Base-by-base conservation (phyloP, 2,113 vertebrate species). In the Anhinga rufa region DNA sequence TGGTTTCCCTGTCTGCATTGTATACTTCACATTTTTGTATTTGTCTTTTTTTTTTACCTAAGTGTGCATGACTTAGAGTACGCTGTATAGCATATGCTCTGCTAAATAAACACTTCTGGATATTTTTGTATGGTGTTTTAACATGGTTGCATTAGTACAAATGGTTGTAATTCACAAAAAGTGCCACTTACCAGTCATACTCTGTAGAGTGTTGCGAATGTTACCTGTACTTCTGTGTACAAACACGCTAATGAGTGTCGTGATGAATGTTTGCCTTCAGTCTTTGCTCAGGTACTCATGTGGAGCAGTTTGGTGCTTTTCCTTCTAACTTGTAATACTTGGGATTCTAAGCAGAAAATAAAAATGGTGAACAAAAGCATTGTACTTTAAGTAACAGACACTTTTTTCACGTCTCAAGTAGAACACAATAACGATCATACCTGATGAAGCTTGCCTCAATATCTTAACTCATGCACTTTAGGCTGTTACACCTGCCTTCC, bases 221-320 rank as follows among this genome's bases (percentile, higher is more conserved):
- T 95, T 80, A 61, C 51, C 38, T 90, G 82, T 81, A 58, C 92
- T 96, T 88, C 48, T 88, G 29, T 72, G 96, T 93, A 38, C 74
- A 75, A 75, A 85, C 38, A 77, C 2, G 21, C 49, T 92, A 52
- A 9, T 51, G 79, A 80, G 52, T 94, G 72, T 95, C 11, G 55
- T 89, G 76, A 62, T 93, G 85, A 93, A 62, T 7, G 44, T 97
- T 83, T 96, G 95, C 97, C 96, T 97, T 97, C 54, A 44, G 96
- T 97, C 96, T 95, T 94, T 34, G 70, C 98, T 98, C 98, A 98
- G 98, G 97, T 98, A 96, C 94, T 96, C 65, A 42, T 32, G 94
- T 97, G 95, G 93, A 96, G 90, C 87, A 76, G 75, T 95, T 95
- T 54, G 96, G 97, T 98, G 97, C 97, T 98, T 98, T 90, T 96